phyloP scores from a whole-genome alignment of 2,888 invertebrate genomes.

The Conchocele bisecta region DNA sequence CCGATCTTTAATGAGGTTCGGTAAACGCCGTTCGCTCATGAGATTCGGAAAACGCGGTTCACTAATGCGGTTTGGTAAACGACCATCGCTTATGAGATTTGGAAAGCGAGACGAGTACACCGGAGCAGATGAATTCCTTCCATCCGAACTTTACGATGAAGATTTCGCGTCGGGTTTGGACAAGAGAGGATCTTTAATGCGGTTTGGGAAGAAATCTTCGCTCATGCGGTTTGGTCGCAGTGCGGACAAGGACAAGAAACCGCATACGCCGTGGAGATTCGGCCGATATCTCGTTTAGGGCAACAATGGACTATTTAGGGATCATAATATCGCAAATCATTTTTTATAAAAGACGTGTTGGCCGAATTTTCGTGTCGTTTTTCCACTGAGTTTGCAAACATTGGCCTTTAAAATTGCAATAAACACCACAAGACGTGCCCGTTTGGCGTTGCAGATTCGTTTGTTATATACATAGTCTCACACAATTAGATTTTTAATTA shows the following conservation, averaged over 20 bases:
- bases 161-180: neutral
- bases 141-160: neutral
- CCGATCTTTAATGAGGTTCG: too few relatives aligned
- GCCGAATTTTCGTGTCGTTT: too few relatives aligned
- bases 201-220: constrained; percentile 48
- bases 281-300: constrained; percentile 29
- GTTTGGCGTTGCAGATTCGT: too few relatives aligned
- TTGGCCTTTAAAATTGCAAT: too few relatives aligned
- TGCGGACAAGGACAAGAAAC: constrained; percentile 23
- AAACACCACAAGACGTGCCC: too few relatives aligned
- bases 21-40: constrained; percentile 47
- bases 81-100: constrained; percentile 37
- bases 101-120: constrained; percentile 23
- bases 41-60: constrained; percentile 54
- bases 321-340: too few relatives aligned
- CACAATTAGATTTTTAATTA: too few relatives aligned
- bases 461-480: too few relatives aligned
- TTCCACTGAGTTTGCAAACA: too few relatives aligned
- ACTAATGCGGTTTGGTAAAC: constrained; percentile 49
- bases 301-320: too few relatives aligned
- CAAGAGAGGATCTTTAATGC: constrained; percentile 45
- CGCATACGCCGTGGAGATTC: constrained; percentile 56
- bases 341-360: too few relatives aligned
- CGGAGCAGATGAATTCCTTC: constrained; percentile 7
- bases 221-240: constrained; percentile 21